Conservation (phyloP, 2,888 invertebrate genomes). For the Cenopis cana region DNA sequence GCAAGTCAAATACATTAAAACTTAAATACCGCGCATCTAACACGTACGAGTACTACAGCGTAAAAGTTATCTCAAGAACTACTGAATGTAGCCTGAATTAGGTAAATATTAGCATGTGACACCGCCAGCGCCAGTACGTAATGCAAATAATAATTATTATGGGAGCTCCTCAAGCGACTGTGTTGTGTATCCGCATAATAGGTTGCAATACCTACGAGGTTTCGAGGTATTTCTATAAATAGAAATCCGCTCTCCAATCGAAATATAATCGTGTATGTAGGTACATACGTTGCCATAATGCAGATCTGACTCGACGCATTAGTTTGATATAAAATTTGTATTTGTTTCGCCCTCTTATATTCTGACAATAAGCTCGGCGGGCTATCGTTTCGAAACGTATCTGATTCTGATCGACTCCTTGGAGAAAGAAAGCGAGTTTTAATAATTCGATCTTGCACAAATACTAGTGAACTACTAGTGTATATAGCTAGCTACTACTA, state of each 20-base stretch:
- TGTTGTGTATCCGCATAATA: conserved; percentile 25
- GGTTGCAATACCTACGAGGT: conserved; percentile 24
- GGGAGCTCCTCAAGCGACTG: conserved; percentile 22
- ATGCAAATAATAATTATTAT: conserved; percentile 39
- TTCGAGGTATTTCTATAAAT: no score
- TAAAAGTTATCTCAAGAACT: conserved; percentile 40
- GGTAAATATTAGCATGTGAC: conserved; percentile 35
- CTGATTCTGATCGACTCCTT: not conserved
- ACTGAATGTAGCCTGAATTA: conserved; percentile 31
- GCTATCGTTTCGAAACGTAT: no score
- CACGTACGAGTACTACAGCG: conserved; percentile 31
- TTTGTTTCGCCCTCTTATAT: no score
- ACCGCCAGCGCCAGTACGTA: conserved; percentile 27
- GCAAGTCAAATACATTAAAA: conserved; percentile 13
- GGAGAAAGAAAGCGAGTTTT: not conserved
- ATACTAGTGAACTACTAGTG: no score
- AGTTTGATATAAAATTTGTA: not conserved
- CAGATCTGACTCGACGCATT: not conserved
- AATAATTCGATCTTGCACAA: not conserved
- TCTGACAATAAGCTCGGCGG: no score
- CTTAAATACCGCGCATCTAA: conserved; percentile 6
- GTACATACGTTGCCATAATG: not conserved
- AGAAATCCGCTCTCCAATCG: not conserved
- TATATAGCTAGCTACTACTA: not conserved
- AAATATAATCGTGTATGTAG: not conserved